phyloP scores from a whole-genome alignment of 2,797 vertebrate species.

The Sciaenops ocellatus region DNA sequence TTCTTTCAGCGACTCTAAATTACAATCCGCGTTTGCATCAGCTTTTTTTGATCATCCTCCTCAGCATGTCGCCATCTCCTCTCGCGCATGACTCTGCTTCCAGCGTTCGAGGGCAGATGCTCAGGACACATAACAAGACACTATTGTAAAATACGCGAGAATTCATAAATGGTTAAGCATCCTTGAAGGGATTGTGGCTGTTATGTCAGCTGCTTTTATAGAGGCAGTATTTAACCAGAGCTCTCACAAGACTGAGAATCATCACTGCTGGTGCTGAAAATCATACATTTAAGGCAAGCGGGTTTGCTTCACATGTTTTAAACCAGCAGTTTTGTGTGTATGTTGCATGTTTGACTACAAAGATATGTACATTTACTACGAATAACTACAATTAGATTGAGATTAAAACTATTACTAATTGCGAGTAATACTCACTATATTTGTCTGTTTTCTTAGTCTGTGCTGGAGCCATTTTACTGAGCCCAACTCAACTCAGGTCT shows the following conservation, averaged over 20 bases:
- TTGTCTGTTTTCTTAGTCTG: background rate
- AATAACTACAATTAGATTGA: background rate
- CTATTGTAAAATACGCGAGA: constrained; percentile 15
- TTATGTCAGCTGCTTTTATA: background rate
- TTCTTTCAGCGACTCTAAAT: constrained; percentile 56
- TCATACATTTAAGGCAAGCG: background rate
- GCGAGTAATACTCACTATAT: background rate
- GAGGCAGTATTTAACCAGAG: background rate
- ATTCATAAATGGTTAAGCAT: constrained; percentile 15
- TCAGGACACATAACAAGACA: constrained; percentile 23
- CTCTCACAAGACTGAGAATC: constrained; percentile 15
- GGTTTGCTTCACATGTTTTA: background rate
- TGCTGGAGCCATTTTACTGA: too few relatives aligned
- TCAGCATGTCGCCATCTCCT: constrained; percentile 48
- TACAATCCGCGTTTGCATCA: constrained; percentile 68
- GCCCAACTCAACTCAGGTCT: background rate
- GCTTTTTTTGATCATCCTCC: constrained; percentile 67
- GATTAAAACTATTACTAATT: too few relatives aligned
- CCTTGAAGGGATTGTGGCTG: constrained; percentile 2
- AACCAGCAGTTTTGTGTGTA: background rate
- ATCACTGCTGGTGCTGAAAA: background rate
- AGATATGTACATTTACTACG: background rate
- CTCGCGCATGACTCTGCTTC: constrained; percentile 30
- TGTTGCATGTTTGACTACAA: too few relatives aligned
- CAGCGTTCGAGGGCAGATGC: constrained; percentile 35